Percentiles rank a stretch among this genome's conserved stretches.
These are phyloP conservation scores for Leptopterna dolabrata DNA, from an alignment of 2,888 invertebrate genomes.

Conservation along the genomic window DNA sequence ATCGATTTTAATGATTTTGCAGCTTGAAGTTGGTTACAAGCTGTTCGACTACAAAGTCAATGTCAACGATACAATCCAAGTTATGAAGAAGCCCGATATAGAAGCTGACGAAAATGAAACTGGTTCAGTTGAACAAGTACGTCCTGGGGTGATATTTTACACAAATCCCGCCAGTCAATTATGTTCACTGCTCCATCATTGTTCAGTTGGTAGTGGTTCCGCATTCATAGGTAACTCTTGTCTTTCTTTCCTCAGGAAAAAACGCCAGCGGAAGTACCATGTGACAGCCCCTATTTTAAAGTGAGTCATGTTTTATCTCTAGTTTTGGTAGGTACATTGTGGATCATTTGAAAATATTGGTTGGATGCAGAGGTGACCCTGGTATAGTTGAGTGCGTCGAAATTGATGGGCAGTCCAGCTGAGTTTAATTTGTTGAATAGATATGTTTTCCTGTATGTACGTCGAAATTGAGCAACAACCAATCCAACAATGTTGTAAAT, in stretches of 20 bases:
- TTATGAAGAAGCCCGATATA: constrained; percentile 69
- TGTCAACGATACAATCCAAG: constrained; percentile 80
- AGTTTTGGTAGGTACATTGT: too few species aligned
- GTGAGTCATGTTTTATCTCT: background rate
- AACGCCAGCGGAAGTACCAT: constrained; percentile 6
- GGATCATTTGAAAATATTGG: too few species aligned
- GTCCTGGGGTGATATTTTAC: background rate
- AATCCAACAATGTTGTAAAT: too few species aligned
- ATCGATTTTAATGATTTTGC: constrained; percentile 63
- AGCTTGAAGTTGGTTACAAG: constrained; percentile 79
- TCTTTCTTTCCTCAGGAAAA: constrained; percentile 15
- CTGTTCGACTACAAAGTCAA: constrained; percentile 82
- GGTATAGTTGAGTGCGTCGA: too few species aligned
- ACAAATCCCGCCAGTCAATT: background rate
- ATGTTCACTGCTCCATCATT: background rate
- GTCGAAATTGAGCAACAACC: too few species aligned
- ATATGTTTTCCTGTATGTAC: too few species aligned
- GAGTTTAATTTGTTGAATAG: too few species aligned
- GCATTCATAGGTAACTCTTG: background rate
- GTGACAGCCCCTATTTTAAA: constrained; percentile 46
- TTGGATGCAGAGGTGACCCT: too few species aligned
- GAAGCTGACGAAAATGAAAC: background rate
- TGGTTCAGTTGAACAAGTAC: background rate
- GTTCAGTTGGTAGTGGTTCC: too few species aligned
- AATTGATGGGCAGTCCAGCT: too few species aligned